Conservation (phyloP, 2,797 vertebrate species). For the Mus minutoides region DNA sequence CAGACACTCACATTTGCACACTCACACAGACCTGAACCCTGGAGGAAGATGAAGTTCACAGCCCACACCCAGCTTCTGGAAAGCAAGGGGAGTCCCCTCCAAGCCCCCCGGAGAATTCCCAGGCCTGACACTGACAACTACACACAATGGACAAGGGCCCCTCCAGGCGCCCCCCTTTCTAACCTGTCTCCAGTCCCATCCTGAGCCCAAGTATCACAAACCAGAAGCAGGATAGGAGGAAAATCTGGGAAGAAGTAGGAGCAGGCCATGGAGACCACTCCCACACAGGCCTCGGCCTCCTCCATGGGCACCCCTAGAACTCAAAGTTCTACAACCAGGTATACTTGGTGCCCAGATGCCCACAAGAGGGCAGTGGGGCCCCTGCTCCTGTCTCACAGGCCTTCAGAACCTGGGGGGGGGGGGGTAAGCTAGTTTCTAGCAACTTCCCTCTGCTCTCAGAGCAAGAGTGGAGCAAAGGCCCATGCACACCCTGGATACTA, state of each 20-base stretch:
- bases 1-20: not conserved
- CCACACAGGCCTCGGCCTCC: not conserved
- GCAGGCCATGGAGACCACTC: not conserved
- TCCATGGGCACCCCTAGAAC: not conserved
- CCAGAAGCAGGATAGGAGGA: rapidly evolving
- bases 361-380: conserved; percentile 71
- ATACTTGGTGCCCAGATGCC: not conserved
- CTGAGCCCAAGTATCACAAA: not conserved
- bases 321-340: not conserved
- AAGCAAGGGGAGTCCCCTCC: not conserved
- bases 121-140: not conserved
- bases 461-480: no score
- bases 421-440: not conserved
- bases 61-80: not conserved
- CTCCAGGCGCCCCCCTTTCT: not conserved
- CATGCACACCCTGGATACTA: not conserved
- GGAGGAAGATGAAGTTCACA: not conserved
- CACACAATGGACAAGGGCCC: not conserved
- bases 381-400: not conserved
- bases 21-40: not conserved
- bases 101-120: not conserved
- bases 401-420: not conserved
- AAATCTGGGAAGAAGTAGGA: not conserved
- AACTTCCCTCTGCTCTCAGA: not conserved
- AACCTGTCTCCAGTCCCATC: not conserved